Evolutionary conservation across 2,113 vertebrate species (phyloP).

Genomic region (Heteronetta atricapilla): DNA sequence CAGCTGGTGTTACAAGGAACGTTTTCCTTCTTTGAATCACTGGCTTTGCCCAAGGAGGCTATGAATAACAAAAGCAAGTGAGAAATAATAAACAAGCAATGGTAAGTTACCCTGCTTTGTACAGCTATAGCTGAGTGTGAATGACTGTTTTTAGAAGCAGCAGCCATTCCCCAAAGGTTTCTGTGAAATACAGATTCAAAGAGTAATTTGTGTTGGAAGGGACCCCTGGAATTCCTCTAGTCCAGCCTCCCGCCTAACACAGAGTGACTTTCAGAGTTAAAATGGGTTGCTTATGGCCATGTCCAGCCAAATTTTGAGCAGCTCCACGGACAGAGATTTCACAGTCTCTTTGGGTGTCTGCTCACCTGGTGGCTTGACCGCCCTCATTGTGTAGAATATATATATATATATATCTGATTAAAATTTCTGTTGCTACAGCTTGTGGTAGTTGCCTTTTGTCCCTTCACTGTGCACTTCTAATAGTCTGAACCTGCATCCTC

Average conservation of each 20-base stretch:
- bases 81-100: not conserved
- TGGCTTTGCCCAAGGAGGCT: not conserved
- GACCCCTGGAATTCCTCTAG: not conserved
- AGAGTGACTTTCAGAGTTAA: not conserved
- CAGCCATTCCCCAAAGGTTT: not conserved
- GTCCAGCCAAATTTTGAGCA: not conserved
- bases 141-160: not conserved
- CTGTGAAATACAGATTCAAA: not conserved
- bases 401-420: not conserved
- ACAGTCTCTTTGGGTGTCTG: not conserved
- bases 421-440: not conserved
- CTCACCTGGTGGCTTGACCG: not conserved
- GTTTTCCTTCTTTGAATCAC: not conserved
- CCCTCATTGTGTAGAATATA: not conserved
- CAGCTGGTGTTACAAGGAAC: not conserved
- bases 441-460: not conserved
- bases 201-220: not conserved
- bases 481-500: not conserved
- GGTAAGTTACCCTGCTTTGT: not conserved
- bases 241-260: not conserved
- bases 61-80: not conserved
- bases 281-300: not conserved
- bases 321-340: not conserved
- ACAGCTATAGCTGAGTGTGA: not conserved
- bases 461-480: not conserved